phyloP scores from a whole-genome alignment of 2,797 vertebrate genomes.

The Philypnodon macrostomus region DNA sequence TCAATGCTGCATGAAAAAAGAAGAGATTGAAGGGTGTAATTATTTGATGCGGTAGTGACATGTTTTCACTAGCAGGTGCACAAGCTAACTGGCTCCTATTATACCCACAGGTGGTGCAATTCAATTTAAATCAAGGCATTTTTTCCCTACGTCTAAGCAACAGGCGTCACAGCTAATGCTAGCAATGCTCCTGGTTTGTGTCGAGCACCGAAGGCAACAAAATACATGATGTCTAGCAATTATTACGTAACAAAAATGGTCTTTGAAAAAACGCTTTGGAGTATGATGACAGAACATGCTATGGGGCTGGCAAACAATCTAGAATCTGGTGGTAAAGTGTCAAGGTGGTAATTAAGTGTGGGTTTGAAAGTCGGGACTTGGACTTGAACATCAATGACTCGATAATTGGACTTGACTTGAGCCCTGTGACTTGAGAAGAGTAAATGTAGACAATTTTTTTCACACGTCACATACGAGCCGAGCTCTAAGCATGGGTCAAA shows the following conservation, averaged over 20 bases:
- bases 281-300: no score
- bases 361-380: no score
- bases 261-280: background rate
- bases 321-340: no score
- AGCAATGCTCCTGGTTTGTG: background rate
- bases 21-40: constrained; percentile 25
- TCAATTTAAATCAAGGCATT: background rate
- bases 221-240: background rate
- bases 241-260: background rate
- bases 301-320: no score
- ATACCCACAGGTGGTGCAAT: constrained; percentile 25
- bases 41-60: constrained; percentile 38
- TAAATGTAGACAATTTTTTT: no score
- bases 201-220: background rate
- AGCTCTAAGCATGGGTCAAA: no score
- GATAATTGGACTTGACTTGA: no score
- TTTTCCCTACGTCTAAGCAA: background rate
- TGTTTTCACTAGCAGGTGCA: constrained; percentile 28
- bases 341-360: no score
- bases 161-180: background rate
- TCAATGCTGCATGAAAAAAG: constrained; percentile 1
- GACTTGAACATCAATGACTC: no score
- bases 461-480: no score
- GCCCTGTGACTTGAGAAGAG: no score
- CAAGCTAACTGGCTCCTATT: constrained; percentile 1